Percentiles rank a stretch among this genome's conserved stretches.
phyloP scores from a whole-genome alignment of 2,113 vertebrate species.

The Xyrauchen texanus region DNA sequence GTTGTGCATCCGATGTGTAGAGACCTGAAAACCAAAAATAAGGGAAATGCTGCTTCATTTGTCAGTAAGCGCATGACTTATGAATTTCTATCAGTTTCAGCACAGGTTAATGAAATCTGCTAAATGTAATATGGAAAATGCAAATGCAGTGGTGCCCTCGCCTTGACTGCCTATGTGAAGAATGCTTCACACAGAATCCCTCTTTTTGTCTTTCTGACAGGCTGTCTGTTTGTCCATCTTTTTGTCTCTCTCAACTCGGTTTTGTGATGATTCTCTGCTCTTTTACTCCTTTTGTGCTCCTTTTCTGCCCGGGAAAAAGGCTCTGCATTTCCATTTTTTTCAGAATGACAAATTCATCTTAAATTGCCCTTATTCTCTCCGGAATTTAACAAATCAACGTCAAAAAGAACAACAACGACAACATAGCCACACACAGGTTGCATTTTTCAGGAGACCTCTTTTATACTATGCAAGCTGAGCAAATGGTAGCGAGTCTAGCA shows the following conservation, averaged over 20 bases:
- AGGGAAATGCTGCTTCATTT: slow-evolving; percentile 17
- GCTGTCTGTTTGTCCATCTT: background rate
- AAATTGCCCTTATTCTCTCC: background rate
- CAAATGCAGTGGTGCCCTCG: slow-evolving; percentile 49
- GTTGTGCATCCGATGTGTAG: background rate
- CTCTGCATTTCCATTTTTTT: background rate
- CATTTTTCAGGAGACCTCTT: background rate
- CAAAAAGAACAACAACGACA: background rate
- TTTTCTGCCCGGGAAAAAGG: background rate
- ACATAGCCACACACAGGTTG: background rate
- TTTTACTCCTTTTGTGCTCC: background rate
- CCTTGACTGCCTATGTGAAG: slow-evolving; percentile 2
- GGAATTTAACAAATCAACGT: too few species aligned
- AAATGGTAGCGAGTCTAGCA: background rate
- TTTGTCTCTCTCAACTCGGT: background rate
- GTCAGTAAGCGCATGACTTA: slow-evolving; percentile 62
- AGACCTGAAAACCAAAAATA: slow-evolving; percentile 9
- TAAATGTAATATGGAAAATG: slow-evolving; percentile 65
- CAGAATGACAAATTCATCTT: slow-evolving; percentile 6
- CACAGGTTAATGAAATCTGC: slow-evolving; percentile 68
- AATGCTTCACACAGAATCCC: slow-evolving; percentile 11
- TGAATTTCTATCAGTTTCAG: slow-evolving; percentile 62
- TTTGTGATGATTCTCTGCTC: slow-evolving; percentile 1
- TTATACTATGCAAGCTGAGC: background rate
- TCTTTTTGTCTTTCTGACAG: slow-evolving; percentile 24